Base-by-base conservation (phyloP, 1,140 invertebrate species). In the Aphaenogaster floridana region DNA sequence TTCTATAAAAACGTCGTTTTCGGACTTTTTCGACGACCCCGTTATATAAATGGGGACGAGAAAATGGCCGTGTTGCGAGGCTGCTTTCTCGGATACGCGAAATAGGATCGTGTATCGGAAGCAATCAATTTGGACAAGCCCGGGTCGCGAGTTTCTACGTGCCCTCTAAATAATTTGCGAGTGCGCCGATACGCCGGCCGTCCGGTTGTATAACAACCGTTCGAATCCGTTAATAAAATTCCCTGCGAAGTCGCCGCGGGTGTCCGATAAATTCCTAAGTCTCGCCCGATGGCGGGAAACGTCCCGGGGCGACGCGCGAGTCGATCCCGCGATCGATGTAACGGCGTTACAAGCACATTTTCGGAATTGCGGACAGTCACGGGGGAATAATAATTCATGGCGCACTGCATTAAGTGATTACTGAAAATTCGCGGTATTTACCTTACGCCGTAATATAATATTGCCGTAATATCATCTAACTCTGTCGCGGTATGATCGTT, bases 41-140 rank as follows among this genome's bases (percentile, higher is more conserved):
- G 80, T 76, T 84, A 84, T 84, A 74, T 84, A 84, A 84, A 84
- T 74, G 54, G 68, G 54, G 34, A 63, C 42, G 42, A 17, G 80
- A 15, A 74, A 84, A 84, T 74, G 66, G 69, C 54, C 54, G 42
- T 84, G 80, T 84, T 54, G 69, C 69, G 68, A 45, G 52, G 68
- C 54, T 68, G 69, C 69, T 84, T 84, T 48, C 80, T 84, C 80
- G 80, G 80, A 84, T 74, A 36, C 80, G 69, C 28, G 54, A 84
- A 84, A 84, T 74, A 74, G 80, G 68, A 84, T 84, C 80, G 68
- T 74, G 80, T 84, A 84, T 84, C 69, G 80, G 80, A 84, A 21
- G 80, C 80, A 74, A 84, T 84, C 80, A 84, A 84, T 84, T 84
- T 74, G 80, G 17, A 13, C 45, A 11, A 28, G 54, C 34, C 36